phyloP scores from a whole-genome alignment of 2,797 vertebrate genomes.

The Centroberyx gerrardi region DNA sequence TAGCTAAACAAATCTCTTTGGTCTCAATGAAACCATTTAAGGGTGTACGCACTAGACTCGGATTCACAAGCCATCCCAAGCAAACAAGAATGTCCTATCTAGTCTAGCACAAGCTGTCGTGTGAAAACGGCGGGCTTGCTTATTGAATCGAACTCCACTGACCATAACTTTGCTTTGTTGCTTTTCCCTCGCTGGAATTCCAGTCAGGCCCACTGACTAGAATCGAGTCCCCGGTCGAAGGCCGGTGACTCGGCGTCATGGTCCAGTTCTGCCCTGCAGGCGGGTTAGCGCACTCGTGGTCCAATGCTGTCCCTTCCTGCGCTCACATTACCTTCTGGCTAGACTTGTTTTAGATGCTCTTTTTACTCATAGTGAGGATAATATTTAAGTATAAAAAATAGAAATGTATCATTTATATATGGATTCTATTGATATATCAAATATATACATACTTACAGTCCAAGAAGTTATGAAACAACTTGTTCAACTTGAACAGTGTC shows the following conservation, averaged over 20 bases:
- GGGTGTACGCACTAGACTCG: slow-evolving; percentile 36
- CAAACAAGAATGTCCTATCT: slow-evolving; percentile 16
- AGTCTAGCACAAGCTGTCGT: slow-evolving; percentile 26
- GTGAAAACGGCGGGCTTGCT: slow-evolving; percentile 1
- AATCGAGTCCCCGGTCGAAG: slow-evolving; percentile 15
- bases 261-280: neutral
- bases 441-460: slow-evolving; percentile 70
- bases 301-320: slow-evolving; percentile 60
- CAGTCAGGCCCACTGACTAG: neutral
- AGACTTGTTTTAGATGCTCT: slow-evolving; percentile 71
- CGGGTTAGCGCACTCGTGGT: slow-evolving; percentile 28
- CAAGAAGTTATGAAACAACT: slow-evolving; percentile 43
- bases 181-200: slow-evolving; percentile 14
- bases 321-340: slow-evolving; percentile 57
- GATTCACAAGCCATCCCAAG: slow-evolving; percentile 4
- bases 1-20: slow-evolving; percentile 53
- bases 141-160: slow-evolving; percentile 32
- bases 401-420: slow-evolving; percentile 85
- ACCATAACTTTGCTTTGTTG: slow-evolving; percentile 17
- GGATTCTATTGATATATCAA: slow-evolving; percentile 80
- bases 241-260: neutral
- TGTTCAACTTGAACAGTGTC: slow-evolving; percentile 29
- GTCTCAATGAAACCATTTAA: slow-evolving; percentile 67
- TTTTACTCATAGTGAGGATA: slow-evolving; percentile 78
- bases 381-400: slow-evolving; percentile 79